phyloP scores from a whole-genome alignment of 2,888 invertebrate genomes.

The Zaprionus obscuricornis region DNA sequence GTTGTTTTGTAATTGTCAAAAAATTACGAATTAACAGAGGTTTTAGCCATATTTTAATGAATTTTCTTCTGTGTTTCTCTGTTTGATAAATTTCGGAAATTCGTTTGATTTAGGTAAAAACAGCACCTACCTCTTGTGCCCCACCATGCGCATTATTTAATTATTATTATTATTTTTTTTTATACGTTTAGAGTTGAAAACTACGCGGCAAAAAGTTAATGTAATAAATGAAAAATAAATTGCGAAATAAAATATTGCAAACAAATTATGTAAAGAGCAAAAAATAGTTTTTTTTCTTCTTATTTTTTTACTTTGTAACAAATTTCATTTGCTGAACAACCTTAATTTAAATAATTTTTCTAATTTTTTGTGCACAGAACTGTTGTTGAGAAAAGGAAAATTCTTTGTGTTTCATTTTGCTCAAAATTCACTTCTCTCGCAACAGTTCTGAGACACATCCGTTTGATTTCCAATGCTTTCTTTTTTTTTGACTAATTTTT shows the following conservation, averaged over 20 bases:
- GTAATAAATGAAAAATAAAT: slow-evolving; percentile 26
- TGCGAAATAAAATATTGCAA: slow-evolving; percentile 20
- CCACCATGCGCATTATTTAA: slow-evolving; percentile 59
- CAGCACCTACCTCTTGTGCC: slow-evolving; percentile 74
- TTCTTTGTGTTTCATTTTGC: no score
- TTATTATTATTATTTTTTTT: slow-evolving; percentile 7
- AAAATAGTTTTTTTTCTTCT: slow-evolving; percentile 8
- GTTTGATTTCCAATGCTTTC: not conserved
- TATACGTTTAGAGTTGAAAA: slow-evolving; percentile 74
- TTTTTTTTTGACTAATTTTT: slow-evolving; percentile 45
- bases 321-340: slow-evolving; percentile 61
- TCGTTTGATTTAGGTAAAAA: slow-evolving; percentile 49
- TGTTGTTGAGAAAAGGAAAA: no score
- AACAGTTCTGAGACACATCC: no score
- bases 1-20: slow-evolving; percentile 38
- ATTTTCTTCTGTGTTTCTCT: not conserved
- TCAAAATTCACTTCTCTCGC: no score
- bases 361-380: no score
- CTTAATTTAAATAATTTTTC: slow-evolving; percentile 43
- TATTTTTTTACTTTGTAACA: slow-evolving; percentile 39
- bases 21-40: slow-evolving; percentile 46
- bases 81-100: slow-evolving; percentile 8
- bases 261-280: slow-evolving; percentile 19
- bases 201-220: slow-evolving; percentile 59
- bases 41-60: slow-evolving; percentile 40